These are phyloP conservation scores for Plagiodera versicolora DNA, from an alignment of 2,888 invertebrate species.

Conservation along the genomic window DNA sequence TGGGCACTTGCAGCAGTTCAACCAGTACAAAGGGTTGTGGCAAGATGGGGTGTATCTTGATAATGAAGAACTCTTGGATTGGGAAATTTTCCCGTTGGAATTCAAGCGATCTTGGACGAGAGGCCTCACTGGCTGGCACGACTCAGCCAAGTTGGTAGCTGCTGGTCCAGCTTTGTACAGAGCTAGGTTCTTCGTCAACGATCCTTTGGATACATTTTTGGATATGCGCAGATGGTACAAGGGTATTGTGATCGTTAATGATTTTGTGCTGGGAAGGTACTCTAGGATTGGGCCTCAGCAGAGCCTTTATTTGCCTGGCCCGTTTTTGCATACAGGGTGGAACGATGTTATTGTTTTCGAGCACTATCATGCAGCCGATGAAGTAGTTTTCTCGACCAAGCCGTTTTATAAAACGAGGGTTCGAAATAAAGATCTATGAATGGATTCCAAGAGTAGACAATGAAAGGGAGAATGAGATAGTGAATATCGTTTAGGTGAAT, in stretches of 20 bases:
- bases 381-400: constrained; percentile 40
- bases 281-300: constrained; percentile 77
- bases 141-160: constrained; percentile 60
- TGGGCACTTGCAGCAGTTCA: constrained; percentile 51
- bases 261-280: constrained; percentile 83
- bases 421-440: constrained; percentile 1
- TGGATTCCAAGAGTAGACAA: too few species aligned
- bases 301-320: constrained; percentile 80
- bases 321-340: constrained; percentile 64
- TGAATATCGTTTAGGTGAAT: too few species aligned
- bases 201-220: constrained; percentile 74
- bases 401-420: constrained; percentile 36
- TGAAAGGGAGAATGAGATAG: too few species aligned
- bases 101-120: constrained; percentile 56
- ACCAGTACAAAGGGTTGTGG: constrained; percentile 47
- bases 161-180: constrained; percentile 63
- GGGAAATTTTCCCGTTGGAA: constrained; percentile 58
- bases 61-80: constrained; percentile 48
- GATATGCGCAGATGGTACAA: constrained; percentile 83
- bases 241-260: constrained; percentile 83
- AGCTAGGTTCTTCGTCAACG: constrained; percentile 55
- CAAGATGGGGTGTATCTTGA: constrained; percentile 55
- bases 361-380: constrained; percentile 43
- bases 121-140: constrained; percentile 54
- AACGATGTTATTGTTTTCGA: constrained; percentile 52